phyloP scores from a whole-genome alignment of 1,140 invertebrate species.

The Aphelinus atriplicis region DNA sequence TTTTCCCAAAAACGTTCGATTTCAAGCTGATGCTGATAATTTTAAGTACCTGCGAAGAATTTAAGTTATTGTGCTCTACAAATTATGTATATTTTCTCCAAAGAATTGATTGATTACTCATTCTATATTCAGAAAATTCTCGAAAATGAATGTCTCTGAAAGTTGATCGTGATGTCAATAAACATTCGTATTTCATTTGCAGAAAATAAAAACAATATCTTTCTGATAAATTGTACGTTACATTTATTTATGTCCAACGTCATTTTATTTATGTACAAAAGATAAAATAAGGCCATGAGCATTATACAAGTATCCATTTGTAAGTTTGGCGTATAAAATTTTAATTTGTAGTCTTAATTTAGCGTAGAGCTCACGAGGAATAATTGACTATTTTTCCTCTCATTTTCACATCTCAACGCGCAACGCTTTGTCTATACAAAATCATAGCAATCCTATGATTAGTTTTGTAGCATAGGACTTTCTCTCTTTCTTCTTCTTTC shows the following conservation, averaged over 20 bases:
- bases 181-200: no score
- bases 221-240: constrained; percentile 46
- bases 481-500: neutral
- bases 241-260: constrained; percentile 55
- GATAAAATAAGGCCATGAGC: constrained; percentile 50
- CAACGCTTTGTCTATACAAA: constrained; percentile 31
- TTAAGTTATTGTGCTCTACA: no score
- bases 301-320: constrained; percentile 46
- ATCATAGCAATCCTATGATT: constrained; percentile 32
- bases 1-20: no score
- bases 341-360: constrained; percentile 57
- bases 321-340: constrained; percentile 59
- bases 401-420: constrained; percentile 26
- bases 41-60: no score
- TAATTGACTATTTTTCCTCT: constrained; percentile 63
- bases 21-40: no score
- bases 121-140: no score
- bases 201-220: constrained; percentile 3
- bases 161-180: no score
- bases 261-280: constrained; percentile 63
- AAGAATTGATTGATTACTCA: no score
- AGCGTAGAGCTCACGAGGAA: constrained; percentile 56
- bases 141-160: no score
- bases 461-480: constrained; percentile 39
- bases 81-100: no score